Evolutionary conservation across 35 echinoderm and acorn worm genomes (phyloP), one percentile per base, ranked within the genome.

Genomic region (Ophiothrix spiculata): DNA sequence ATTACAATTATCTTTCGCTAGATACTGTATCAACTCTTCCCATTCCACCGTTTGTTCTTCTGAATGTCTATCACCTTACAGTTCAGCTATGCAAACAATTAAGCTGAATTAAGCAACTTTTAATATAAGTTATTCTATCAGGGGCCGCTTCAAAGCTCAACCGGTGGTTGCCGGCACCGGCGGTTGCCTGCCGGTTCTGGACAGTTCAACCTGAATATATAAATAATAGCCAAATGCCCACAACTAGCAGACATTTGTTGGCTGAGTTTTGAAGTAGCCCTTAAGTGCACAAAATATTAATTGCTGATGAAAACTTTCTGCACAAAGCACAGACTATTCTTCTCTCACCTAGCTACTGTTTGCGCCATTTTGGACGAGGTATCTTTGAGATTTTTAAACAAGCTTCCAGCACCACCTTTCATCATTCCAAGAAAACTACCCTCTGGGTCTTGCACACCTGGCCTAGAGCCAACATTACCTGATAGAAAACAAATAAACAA

Each of bases 301-400:
- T n/a, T n/a, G n/a, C n/a, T n/a, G n/a, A n/a, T n/a, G n/a, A n/a
- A n/a, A n/a, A n/a, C n/a, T n/a, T n/a, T n/a, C n/a, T n/a, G n/a
- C n/a, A n/a, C n/a, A n/a, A n/a, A n/a, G n/a, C n/a, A n/a, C n/a
- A n/a, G n/a, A n/a, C n/a, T n/a, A n/a, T n/a, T n/a, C n/a, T n/a
- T n/a, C n/a, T n/a, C 45, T 56, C 82, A 97, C 96, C 86, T 99
- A 56, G 96, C 92, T 63, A 99, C 92, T 31, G 96, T 91, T 37
- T 99, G 86, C 13, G 92, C 92, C 54, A 99, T 81, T 84, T 93
- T 94, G 36, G 86, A 91, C 33, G 92, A 94, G 1, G 92, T 94
- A 36, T 99, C 96, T 41, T 99, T 99, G 38, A 99, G 80, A 77
- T 99, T 99, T 21, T 84, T 90, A 33, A 99, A 86, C 31, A 99